Evolutionary conservation across 2,888 invertebrate genomes (phyloP).

Genomic region (Isotomurus palustris): DNA sequence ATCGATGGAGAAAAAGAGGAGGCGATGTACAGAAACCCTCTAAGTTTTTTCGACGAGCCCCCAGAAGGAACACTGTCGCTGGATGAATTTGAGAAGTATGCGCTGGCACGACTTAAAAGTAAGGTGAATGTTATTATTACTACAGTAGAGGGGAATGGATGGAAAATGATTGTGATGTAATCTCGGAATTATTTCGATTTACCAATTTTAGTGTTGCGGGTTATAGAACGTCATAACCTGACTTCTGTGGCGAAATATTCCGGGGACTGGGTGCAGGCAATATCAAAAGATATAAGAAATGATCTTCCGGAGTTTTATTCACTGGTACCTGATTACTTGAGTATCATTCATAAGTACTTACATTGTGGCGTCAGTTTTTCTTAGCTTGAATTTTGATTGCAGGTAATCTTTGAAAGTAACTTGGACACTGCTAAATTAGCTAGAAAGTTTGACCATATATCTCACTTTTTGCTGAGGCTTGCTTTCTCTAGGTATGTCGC

Average conservation of each 20-base stretch:
- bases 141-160: too few relatives aligned
- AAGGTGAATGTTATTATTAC: too few relatives aligned
- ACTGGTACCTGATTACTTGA: too few relatives aligned
- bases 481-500: constrained; percentile 69
- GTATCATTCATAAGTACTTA: too few relatives aligned
- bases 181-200: constrained; percentile 11
- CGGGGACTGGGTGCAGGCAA: constrained; percentile 49
- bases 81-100: constrained; percentile 80
- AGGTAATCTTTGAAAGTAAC: constrained; percentile 44
- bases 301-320: constrained; percentile 8
- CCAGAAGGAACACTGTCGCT: constrained; percentile 70
- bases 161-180: constrained; percentile 24
- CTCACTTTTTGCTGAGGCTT: constrained; percentile 86
- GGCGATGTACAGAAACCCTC: constrained; percentile 65
- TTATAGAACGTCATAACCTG: constrained; percentile 66
- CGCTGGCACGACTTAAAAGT: constrained; percentile 73
- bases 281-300: not conserved
- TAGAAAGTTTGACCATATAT: constrained; percentile 66
- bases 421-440: constrained; percentile 5
- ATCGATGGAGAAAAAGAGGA: constrained; percentile 50
- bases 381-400: constrained; percentile 54
- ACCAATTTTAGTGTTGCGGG: constrained; percentile 60
- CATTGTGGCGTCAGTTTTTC: too few relatives aligned
- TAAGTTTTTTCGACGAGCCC: constrained; percentile 72
- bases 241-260: constrained; percentile 48